phyloP scores from a whole-genome alignment of 64 coral and sea anemone species.

The Porites lutea region DNA sequence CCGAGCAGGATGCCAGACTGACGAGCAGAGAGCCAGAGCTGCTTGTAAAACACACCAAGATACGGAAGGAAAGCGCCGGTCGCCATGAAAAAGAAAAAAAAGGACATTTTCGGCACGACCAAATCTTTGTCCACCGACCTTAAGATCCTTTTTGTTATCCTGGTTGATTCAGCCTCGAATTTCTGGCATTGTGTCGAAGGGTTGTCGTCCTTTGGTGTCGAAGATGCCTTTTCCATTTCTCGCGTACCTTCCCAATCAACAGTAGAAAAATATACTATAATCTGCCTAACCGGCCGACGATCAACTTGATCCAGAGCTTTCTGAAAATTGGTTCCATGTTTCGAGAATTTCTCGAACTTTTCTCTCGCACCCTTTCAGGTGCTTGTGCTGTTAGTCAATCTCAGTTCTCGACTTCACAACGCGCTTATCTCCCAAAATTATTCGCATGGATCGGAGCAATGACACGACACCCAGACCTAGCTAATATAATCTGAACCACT shows the following conservation, averaged over 20 bases:
- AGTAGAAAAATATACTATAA: too few relatives aligned
- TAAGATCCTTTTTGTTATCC: slow-evolving; percentile 33
- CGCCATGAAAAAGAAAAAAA: slow-evolving; percentile 95
- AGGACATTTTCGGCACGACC: slow-evolving; percentile 84
- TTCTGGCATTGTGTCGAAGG: slow-evolving; percentile 37
- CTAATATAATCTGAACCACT: slow-evolving; percentile 39
- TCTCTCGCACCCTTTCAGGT: neutral
- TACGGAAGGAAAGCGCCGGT: slow-evolving; percentile 87
- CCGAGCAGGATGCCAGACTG: slow-evolving; percentile 85
- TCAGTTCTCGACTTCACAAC: neutral
- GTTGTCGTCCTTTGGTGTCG: slow-evolving; percentile 17
- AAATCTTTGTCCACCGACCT: slow-evolving; percentile 70
- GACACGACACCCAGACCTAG: neutral
- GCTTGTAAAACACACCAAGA: slow-evolving; percentile 94
- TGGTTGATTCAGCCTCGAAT: slow-evolving; percentile 17
- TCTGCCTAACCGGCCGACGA: too few relatives aligned
- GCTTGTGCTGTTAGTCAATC: too few relatives aligned
- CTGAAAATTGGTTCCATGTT: too few relatives aligned
- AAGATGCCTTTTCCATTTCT: slow-evolving; percentile 20
- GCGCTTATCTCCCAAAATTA: neutral
- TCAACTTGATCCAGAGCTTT: too few relatives aligned
- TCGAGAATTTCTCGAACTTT: neutral
- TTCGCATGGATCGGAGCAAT: neutral
- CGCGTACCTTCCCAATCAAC: too few relatives aligned
- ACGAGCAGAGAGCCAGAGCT: slow-evolving; percentile 85